Evolutionary conservation across 2,797 vertebrate species (phyloP).

Genomic region (Gymnothorax javanicus): DNA sequence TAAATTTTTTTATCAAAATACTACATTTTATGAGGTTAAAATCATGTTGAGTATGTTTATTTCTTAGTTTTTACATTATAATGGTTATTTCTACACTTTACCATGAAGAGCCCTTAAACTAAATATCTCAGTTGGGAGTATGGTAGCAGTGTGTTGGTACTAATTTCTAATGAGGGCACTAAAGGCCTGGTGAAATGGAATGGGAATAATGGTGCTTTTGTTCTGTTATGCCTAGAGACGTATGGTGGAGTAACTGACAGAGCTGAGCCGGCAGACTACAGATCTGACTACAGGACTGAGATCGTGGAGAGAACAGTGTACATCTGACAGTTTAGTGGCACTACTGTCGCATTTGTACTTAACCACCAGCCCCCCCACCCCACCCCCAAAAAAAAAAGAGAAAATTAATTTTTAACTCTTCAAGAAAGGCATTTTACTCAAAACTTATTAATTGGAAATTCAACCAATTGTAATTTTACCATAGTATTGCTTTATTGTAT

Average conservation of each 20-base stretch:
- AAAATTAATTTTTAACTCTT: not conserved
- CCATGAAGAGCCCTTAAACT: no score
- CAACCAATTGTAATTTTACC: not conserved
- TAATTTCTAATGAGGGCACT: not conserved
- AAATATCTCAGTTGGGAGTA: not conserved
- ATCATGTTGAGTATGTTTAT: no score
- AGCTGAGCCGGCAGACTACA: not conserved
- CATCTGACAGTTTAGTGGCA: not conserved
- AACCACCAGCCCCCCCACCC: not conserved
- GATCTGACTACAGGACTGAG: not conserved
- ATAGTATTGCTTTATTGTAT: not conserved
- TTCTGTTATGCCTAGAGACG: not conserved
- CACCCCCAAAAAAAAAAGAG: not conserved
- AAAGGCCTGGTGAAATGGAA: not conserved
- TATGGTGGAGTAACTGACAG: not conserved
- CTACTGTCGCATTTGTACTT: not conserved
- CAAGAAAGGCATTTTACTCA: not conserved
- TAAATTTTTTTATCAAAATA: no score
- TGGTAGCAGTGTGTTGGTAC: not conserved
- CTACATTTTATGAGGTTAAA: no score
- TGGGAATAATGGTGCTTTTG: not conserved
- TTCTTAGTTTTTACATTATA: no score
- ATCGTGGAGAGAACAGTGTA: not conserved
- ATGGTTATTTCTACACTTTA: no score
- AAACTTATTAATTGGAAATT: constrained; percentile 10